Conservation (phyloP, 37 sponge, comb jelly and placozoan species). For the Beroe forskalii region DNA sequence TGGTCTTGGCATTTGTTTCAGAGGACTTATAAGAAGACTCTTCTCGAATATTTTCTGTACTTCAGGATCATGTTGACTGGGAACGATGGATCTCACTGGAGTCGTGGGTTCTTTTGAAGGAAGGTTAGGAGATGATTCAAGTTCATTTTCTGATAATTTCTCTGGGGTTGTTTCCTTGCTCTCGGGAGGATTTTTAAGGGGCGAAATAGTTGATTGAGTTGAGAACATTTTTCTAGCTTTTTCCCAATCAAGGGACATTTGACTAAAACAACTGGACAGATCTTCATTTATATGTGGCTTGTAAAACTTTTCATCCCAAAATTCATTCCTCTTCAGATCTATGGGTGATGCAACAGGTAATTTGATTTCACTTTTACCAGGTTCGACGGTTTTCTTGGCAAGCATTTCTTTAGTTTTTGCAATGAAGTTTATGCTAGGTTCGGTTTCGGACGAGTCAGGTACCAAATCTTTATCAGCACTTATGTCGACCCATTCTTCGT, state of each 20-base stretch:
- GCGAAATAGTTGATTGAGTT: slow-evolving; percentile 20
- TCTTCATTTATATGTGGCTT: slow-evolving; percentile 61
- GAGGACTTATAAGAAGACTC: slow-evolving; percentile 10
- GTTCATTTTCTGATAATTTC: background rate
- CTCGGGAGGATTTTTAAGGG: background rate
- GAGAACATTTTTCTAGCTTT: background rate
- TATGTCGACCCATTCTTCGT: slow-evolving; percentile 43
- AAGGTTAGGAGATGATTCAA: background rate
- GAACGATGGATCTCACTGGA: background rate
- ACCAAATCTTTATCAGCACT: background rate
- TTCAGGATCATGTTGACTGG: slow-evolving; percentile 28
- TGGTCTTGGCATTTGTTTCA: background rate
- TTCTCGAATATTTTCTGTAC: slow-evolving; percentile 46
- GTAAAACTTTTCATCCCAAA: slow-evolving; percentile 65
- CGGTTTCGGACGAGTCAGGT: background rate
- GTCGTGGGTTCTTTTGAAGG: background rate
- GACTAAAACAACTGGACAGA: slow-evolving; percentile 47
- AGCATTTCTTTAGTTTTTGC: slow-evolving; percentile 27
- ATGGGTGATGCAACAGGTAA: background rate
- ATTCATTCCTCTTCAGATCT: slow-evolving; percentile 29
- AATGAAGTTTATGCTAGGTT: slow-evolving; percentile 18
- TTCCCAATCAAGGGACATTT: slow-evolving; percentile 64
- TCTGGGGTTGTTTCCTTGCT: background rate
- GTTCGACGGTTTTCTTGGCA: background rate
- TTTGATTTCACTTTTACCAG: background rate